These are phyloP conservation scores for Callipepla squamata DNA, from an alignment of 2,113 vertebrate genomes.

Conservation along the genomic window DNA sequence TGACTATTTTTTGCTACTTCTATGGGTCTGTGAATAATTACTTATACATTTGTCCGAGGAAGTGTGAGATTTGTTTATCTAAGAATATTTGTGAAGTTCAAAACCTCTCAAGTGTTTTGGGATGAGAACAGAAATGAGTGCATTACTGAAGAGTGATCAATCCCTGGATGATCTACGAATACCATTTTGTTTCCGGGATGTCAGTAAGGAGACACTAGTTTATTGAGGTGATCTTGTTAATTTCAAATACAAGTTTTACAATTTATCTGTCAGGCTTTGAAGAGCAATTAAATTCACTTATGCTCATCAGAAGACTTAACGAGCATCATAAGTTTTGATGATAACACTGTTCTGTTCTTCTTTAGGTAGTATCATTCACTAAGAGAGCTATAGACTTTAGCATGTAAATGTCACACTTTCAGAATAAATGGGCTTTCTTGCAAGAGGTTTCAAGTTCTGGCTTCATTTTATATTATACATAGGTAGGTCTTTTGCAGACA, in stretches of 20 bases:
- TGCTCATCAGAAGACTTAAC: conserved; percentile 58
- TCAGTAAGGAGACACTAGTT: neutral
- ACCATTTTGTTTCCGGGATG: neutral
- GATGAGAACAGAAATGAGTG: conserved; percentile 35
- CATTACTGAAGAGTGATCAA: conserved; percentile 30
- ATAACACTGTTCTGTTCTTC: conserved; percentile 39
- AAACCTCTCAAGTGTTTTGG: neutral
- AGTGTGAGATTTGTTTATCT: neutral
- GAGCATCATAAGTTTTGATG: conserved; percentile 54
- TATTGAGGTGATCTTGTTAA: conserved; percentile 47
- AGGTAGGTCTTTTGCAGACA: neutral
- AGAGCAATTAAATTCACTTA: conserved; percentile 61
- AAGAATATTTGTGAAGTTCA: conserved; percentile 38
- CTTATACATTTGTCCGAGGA: neutral
- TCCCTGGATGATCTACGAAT: neutral
- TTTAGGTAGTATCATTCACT: neutral
- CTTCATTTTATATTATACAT: neutral
- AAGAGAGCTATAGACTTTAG: neutral
- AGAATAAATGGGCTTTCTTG: neutral
- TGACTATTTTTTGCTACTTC: neutral
- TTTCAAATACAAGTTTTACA: conserved; percentile 20
- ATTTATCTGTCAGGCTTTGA: conserved; percentile 50
- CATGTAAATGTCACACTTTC: conserved; percentile 2
- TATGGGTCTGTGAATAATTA: neutral
- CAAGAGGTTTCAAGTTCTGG: neutral